phyloP scores from a whole-genome alignment of 2,888 invertebrate genomes.

The Erebia ligea region DNA sequence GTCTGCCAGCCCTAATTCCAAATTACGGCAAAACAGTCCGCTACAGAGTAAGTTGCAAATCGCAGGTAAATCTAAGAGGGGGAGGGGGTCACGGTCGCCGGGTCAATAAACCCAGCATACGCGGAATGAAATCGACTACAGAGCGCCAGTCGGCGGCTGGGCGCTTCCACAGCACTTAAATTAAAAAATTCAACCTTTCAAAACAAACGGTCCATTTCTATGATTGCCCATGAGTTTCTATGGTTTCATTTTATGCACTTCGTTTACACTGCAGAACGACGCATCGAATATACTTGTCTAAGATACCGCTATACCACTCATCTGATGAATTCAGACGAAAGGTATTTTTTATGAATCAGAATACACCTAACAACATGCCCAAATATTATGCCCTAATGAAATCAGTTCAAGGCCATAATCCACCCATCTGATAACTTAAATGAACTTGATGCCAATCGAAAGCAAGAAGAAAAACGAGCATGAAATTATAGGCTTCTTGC shows the following conservation, averaged over 20 bases:
- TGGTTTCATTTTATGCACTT: slow-evolving; percentile 18
- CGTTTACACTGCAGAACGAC: slow-evolving; percentile 16
- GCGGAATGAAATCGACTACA: slow-evolving; percentile 48
- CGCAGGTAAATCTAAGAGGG: slow-evolving; percentile 37
- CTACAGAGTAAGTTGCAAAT: slow-evolving; percentile 31
- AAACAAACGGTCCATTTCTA: slow-evolving; percentile 33
- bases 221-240: not conserved
- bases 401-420: too few relatives aligned
- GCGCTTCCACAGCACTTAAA: slow-evolving; percentile 33
- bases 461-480: too few relatives aligned
- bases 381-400: too few relatives aligned
- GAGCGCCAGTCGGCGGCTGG: slow-evolving; percentile 38
- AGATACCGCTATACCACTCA: not conserved
- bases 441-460: too few relatives aligned
- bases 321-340: too few relatives aligned
- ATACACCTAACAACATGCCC: too few relatives aligned
- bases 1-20: slow-evolving; percentile 5
- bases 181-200: slow-evolving; percentile 37
- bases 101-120: slow-evolving; percentile 68
- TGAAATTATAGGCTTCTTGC: too few relatives aligned
- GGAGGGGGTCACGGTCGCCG: slow-evolving; percentile 73
- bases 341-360: too few relatives aligned
- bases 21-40: slow-evolving; percentile 5
- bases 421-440: too few relatives aligned
- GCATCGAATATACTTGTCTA: not conserved